Conservation (phyloP, 2,888 invertebrate species). For the Lepidocyrtoides sp. region DNA sequence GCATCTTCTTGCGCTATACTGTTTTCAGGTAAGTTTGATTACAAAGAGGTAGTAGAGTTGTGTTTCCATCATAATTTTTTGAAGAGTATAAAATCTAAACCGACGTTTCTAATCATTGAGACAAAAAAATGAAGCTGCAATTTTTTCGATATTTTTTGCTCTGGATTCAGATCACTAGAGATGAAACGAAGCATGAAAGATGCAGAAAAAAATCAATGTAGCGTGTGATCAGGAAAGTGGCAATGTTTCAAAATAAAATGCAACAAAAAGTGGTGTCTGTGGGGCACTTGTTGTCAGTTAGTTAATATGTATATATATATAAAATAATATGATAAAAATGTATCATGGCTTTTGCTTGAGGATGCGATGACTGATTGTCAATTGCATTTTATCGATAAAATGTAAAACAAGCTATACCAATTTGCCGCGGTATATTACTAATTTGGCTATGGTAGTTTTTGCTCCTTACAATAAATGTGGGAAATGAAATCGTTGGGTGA, state of each 20-base stretch:
- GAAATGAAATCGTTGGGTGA: constrained; percentile 49
- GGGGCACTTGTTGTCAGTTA: background rate
- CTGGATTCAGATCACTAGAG: constrained; percentile 75
- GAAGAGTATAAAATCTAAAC: background rate
- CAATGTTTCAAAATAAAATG: background rate
- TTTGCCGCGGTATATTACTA: constrained; percentile 65
- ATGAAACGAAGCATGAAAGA: constrained; percentile 67
- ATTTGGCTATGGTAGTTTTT: constrained; percentile 65
- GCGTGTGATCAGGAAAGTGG: constrained; percentile 56
- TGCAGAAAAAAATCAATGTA: constrained; percentile 46
- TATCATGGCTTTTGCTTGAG: background rate
- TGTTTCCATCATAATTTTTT: constrained; percentile 52
- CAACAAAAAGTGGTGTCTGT: background rate
- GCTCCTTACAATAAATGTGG: constrained; percentile 22
- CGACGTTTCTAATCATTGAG: constrained; percentile 66
- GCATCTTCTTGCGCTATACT: background rate
- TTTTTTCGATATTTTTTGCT: constrained; percentile 53
- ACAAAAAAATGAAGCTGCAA: constrained; percentile 74
- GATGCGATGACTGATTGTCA: constrained; percentile 11
- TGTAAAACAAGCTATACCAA: constrained; percentile 20
- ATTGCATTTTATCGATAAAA: constrained; percentile 2
- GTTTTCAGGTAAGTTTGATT: too few species aligned
- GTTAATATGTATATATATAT: background rate
- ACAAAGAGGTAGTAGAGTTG: background rate
- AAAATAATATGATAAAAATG: background rate